phyloP scores from a whole-genome alignment of 2,888 invertebrate species.

The Plemyria rubiginata region DNA sequence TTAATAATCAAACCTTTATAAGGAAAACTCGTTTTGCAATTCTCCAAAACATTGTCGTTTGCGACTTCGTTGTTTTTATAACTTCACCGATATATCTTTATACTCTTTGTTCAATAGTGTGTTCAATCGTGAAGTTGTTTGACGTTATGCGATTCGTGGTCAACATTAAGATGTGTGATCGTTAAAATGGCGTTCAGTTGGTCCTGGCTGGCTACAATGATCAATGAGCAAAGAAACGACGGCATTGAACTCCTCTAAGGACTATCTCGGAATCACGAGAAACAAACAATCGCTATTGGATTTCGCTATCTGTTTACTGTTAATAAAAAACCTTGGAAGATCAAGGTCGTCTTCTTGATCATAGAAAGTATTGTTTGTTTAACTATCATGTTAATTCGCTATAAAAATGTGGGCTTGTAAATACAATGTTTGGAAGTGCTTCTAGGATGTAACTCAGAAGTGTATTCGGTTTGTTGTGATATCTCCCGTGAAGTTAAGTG shows the following conservation, averaged over 20 bases:
- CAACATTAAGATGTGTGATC: no score
- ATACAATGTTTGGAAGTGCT: no score
- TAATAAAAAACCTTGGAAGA: background rate
- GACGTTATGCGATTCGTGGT: background rate
- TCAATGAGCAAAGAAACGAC: background rate
- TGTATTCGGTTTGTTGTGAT: no score
- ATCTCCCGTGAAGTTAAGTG: no score
- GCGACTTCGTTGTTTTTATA: no score
- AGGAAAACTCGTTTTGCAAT: no score
- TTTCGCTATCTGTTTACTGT: background rate
- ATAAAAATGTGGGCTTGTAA: background rate
- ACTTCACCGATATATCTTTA: no score
- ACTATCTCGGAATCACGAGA: constrained; percentile 5
- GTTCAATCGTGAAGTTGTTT: no score
- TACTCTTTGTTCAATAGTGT: no score
- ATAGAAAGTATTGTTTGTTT: background rate
- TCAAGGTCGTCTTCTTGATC: constrained; percentile 1
- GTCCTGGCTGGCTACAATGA: background rate
- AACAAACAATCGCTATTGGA: background rate
- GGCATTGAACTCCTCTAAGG: background rate
- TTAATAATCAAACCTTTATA: no score
- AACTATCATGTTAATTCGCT: background rate
- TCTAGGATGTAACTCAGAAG: no score
- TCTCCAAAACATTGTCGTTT: no score
- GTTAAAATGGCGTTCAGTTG: background rate